phyloP scores from a whole-genome alignment of 2,797 vertebrate genomes.

The Tenualosa thibaudeaui region DNA sequence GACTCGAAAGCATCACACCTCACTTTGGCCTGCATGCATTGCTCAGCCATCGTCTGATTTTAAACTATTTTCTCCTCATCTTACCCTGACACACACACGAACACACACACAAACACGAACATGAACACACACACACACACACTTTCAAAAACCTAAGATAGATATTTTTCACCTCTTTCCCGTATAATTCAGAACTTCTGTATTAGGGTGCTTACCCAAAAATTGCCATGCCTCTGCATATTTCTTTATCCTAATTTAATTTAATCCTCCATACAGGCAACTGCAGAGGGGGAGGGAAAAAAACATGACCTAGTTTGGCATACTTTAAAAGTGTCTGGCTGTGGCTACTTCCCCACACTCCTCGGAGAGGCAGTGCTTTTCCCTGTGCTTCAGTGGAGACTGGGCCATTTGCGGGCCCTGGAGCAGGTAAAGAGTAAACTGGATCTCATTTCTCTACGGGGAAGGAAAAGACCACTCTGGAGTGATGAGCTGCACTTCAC shows the following conservation, averaged over 20 bases:
- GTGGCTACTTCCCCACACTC: constrained; percentile 30
- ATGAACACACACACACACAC: not conserved
- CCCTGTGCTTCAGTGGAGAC: constrained; percentile 39
- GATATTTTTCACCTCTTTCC: constrained; percentile 42
- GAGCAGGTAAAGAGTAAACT: constrained; percentile 28
- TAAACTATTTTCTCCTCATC: not conserved
- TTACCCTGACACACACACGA: not conserved
- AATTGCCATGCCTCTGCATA: constrained; percentile 49
- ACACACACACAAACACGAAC: not conserved
- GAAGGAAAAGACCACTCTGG: constrained; percentile 17
- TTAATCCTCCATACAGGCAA: constrained; percentile 52
- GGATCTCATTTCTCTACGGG: constrained; percentile 3
- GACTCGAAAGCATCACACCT: not conserved
- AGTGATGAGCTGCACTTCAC: not conserved
- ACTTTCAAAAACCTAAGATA: constrained; percentile 26
- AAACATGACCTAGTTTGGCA: constrained; percentile 55
- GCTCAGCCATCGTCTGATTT: not conserved
- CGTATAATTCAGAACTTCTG: constrained; percentile 44
- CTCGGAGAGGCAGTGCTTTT: constrained; percentile 34
- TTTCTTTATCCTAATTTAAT: constrained; percentile 54
- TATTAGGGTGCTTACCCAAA: constrained; percentile 42
- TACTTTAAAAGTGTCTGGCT: constrained; percentile 42
- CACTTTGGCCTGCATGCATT: not conserved
- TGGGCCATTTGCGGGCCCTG: constrained; percentile 43
- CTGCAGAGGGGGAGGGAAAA: constrained; percentile 36